Evolutionary conservation across 2,113 vertebrate species (phyloP).

Genomic region (Sander lucioperca): DNA sequence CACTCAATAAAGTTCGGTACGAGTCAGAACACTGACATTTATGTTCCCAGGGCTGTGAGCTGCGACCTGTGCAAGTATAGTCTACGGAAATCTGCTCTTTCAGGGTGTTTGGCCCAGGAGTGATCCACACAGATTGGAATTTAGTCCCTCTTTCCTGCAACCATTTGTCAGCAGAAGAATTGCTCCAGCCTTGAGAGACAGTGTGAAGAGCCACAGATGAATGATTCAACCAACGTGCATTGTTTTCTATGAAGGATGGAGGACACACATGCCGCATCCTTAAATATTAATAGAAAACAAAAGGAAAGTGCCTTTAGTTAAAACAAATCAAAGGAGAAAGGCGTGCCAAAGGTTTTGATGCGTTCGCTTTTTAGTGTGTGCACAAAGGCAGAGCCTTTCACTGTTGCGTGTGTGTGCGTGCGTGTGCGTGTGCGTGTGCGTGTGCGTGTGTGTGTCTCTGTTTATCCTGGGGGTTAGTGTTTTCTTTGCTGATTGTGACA

Average conservation of each 20-base stretch:
- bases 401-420: neutral
- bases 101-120: conserved; percentile 37
- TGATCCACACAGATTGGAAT: conserved; percentile 53
- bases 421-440: no score
- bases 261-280: conserved; percentile 44
- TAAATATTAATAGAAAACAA: conserved; percentile 49
- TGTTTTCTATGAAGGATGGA: conserved; percentile 67
- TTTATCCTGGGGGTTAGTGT: conserved; percentile 31
- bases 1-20: conserved; percentile 59
- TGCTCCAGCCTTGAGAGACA: conserved; percentile 72
- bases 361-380: neutral
- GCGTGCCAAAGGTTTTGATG: conserved; percentile 28
- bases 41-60: conserved; percentile 49
- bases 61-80: conserved; percentile 51
- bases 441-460: neutral
- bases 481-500: conserved; percentile 69
- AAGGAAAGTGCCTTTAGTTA: conserved; percentile 37
- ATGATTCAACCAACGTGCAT: conserved; percentile 64
- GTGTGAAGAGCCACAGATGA: conserved; percentile 68
- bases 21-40: conserved; percentile 69
- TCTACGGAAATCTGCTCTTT: conserved; percentile 34
- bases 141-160: conserved; percentile 38
- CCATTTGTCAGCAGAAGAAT: conserved; percentile 67
- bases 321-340: conserved; percentile 58
- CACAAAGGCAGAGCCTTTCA: conserved; percentile 19